Conservation (phyloP, 2,113 vertebrate genomes). For the Leucosticte australis region DNA sequence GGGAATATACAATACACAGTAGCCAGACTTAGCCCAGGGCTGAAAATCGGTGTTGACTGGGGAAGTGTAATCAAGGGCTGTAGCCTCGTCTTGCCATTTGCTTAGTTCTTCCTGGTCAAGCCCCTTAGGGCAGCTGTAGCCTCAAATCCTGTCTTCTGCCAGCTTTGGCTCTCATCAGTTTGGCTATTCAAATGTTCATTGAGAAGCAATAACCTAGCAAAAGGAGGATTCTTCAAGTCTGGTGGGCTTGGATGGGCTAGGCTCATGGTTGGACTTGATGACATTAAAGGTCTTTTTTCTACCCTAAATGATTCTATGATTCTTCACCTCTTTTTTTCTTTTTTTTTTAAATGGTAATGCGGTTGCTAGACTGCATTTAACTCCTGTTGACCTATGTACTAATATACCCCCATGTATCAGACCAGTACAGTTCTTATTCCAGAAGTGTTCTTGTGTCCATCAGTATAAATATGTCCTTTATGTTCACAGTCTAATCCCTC, state of each 20-base stretch:
- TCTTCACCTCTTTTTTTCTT: not conserved
- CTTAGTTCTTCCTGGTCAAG: not conserved
- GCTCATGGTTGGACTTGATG: not conserved
- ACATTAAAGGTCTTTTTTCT: not conserved
- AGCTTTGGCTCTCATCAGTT: not conserved
- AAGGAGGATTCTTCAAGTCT: not conserved
- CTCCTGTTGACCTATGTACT: not conserved
- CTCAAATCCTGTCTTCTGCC: not conserved
- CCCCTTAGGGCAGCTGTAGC: not conserved
- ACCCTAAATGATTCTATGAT: not conserved
- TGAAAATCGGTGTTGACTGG: not conserved
- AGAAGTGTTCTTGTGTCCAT: not conserved
- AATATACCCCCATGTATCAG: not conserved
- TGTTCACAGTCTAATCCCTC: not conserved
- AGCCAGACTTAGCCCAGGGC: not conserved
- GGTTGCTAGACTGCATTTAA: not conserved
- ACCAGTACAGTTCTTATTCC: not conserved
- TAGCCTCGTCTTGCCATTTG: not conserved
- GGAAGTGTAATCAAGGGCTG: not conserved
- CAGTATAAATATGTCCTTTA: not conserved
- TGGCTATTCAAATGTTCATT: not conserved
- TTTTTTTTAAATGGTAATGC: not conserved
- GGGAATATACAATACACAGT: not conserved
- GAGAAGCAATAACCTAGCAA: not conserved
- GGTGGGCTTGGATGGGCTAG: not conserved